Percentiles rank a stretch among this genome's conserved stretches.
These are phyloP conservation scores for Drosophila neotestacea DNA, from an alignment of 2,888 invertebrate genomes.

Conservation along the genomic window DNA sequence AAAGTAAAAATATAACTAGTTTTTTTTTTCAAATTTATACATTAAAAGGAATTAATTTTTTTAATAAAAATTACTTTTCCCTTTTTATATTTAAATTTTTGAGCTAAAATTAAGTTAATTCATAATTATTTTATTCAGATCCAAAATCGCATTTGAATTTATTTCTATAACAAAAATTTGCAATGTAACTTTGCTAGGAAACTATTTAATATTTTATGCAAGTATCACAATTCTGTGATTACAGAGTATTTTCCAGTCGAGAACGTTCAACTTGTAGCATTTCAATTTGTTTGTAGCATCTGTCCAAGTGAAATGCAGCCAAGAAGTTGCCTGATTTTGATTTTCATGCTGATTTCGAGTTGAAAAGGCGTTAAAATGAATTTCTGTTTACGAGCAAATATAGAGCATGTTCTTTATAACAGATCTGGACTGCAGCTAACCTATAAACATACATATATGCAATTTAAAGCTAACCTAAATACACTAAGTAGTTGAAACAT, in stretches of 20 bases:
- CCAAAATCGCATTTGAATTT: no score
- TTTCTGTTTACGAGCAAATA: conserved; percentile 2
- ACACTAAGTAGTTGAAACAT: neutral
- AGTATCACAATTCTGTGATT: neutral
- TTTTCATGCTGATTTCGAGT: conserved; percentile 16
- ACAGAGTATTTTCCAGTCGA: neutral
- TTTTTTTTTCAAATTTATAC: no score
- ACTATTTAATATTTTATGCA: no score
- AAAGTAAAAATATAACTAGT: no score
- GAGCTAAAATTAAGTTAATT: no score
- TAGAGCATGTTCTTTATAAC: neutral
- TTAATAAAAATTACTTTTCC: no score
- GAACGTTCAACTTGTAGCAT: neutral
- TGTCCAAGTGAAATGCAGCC: conserved; percentile 19
- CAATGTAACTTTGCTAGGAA: no score
- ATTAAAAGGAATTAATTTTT: no score
- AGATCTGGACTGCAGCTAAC: neutral
- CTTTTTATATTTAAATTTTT: no score
- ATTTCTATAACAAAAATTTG: no score
- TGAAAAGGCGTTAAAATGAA: conserved; percentile 17
- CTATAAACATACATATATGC: neutral
- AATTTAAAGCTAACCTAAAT: neutral
- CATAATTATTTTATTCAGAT: no score
- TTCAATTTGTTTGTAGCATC: conserved; percentile 23
- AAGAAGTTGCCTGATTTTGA: conserved; percentile 39